Conservation (phyloP, 1,140 invertebrate genomes). For the Pseudomyrmex sp. region DNA sequence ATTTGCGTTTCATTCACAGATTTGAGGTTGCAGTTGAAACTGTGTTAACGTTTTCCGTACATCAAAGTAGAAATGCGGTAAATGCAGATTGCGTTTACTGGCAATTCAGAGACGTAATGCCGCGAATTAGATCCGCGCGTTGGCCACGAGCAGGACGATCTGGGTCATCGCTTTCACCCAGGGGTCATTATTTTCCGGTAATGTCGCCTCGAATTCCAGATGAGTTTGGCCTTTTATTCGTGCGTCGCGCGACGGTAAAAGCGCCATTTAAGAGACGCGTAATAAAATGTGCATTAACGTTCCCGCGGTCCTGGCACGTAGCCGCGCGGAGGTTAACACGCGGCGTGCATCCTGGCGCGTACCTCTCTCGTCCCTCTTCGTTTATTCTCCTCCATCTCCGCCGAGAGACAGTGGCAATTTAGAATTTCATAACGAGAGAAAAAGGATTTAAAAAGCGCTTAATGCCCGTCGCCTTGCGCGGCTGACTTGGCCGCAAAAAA, state of each 20-base stretch:
- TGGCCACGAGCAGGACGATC: conserved; percentile 24
- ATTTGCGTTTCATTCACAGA: neutral
- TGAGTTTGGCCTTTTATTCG: conserved; percentile 51
- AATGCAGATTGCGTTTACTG: neutral
- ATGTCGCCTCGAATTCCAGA: conserved; percentile 56
- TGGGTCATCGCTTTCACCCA: conserved; percentile 51
- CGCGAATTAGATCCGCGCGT: conserved; percentile 38
- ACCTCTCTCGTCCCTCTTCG: neutral
- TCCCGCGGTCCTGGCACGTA: conserved; percentile 42
- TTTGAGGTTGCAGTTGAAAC: too few relatives aligned
- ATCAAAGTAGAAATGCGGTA: neutral
- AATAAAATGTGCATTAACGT: conserved; percentile 60
- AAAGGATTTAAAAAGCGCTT: conserved; percentile 50
- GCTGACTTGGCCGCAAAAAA: conserved; percentile 31
- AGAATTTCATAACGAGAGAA: conserved; percentile 59
- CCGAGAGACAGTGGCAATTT: conserved; percentile 55
- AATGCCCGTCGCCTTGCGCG: conserved; percentile 34
- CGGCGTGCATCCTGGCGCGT: conserved; percentile 14
- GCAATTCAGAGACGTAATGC: neutral
- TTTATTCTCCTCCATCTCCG: conserved; percentile 26
- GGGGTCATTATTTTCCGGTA: conserved; percentile 56
- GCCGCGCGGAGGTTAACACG: conserved; percentile 50
- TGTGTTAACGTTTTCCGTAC: neutral
- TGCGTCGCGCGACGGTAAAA: conserved; percentile 41
- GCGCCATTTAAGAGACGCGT: conserved; percentile 49